Percentiles rank a stretch among this genome's conserved stretches.
Evolutionary conservation across 2,797 vertebrate genomes (phyloP).

Genomic region (Valencia hispanica): DNA sequence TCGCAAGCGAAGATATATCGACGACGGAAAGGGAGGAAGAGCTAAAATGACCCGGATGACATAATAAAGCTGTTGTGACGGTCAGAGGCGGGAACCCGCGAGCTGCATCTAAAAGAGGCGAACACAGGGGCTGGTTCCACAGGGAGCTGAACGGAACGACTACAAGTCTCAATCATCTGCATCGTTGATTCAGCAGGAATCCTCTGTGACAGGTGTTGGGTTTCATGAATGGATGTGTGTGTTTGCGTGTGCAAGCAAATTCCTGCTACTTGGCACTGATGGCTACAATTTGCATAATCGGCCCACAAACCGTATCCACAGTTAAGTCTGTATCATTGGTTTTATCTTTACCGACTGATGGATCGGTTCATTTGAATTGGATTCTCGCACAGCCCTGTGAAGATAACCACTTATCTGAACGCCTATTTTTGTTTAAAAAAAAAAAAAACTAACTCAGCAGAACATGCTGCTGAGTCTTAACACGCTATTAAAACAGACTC

Average conservation of each 20-base stretch:
- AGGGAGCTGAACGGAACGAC: conserved; percentile 9
- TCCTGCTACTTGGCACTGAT: conserved; percentile 38
- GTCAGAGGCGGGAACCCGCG: background rate
- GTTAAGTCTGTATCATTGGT: conserved; percentile 5
- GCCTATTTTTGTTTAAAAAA: background rate
- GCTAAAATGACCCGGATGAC: background rate
- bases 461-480: background rate
- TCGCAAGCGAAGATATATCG: background rate
- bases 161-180: conserved; percentile 24
- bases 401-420: background rate
- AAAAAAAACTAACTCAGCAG: background rate
- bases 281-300: conserved; percentile 65
- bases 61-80: background rate
- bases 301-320: conserved; percentile 28
- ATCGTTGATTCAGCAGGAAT: conserved; percentile 44
- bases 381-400: background rate
- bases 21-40: background rate
- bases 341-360: background rate
- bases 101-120: conserved; percentile 5
- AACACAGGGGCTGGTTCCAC: background rate
- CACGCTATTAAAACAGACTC: background rate
- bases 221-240: conserved; percentile 55
- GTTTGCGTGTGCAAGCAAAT: conserved; percentile 28
- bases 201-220: conserved; percentile 47
- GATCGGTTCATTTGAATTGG: background rate